These are phyloP conservation scores for Lophius americanus DNA, from an alignment of 2,797 vertebrate species.

Conservation along the genomic window DNA sequence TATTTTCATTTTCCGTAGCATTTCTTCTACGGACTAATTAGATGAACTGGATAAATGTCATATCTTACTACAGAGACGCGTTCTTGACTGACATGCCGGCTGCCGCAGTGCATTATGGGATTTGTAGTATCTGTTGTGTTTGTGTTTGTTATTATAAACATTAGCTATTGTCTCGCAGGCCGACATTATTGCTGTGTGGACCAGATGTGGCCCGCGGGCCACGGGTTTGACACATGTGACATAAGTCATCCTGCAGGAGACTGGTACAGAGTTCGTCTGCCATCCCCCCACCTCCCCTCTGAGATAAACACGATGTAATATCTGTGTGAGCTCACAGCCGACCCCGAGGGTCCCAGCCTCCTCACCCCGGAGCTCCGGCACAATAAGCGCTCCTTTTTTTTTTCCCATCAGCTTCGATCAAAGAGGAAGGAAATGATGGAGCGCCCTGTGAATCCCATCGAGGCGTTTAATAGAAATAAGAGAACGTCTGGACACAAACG, in stretches of 20 bases:
- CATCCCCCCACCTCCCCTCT: conserved; percentile 1
- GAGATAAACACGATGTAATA: conserved; percentile 66
- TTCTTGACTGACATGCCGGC: no score
- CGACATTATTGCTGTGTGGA: no score
- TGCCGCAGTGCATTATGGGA: no score
- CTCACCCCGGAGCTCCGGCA: conserved; percentile 42
- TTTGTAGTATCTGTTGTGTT: no score
- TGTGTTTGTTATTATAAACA: no score
- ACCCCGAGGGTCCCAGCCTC: conserved; percentile 35
- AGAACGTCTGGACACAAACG: conserved; percentile 13
- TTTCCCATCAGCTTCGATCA: conserved; percentile 41
- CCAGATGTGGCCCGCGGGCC: no score
- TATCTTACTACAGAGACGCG: no score
- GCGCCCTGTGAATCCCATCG: conserved; percentile 51
- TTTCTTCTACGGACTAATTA: no score
- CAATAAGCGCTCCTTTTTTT: conserved; percentile 19
- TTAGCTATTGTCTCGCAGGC: no score
- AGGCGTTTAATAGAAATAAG: conserved; percentile 58
- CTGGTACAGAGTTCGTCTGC: conserved; percentile 24
- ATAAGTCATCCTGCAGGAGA: conserved; percentile 39
- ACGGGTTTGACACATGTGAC: no score
- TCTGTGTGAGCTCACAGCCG: conserved; percentile 43
- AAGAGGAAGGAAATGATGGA: conserved; percentile 60
- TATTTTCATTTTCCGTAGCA: no score
- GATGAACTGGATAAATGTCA: no score